Base-by-base conservation (phyloP, 1,140 invertebrate species). In the Drosophila serrata region DNA sequence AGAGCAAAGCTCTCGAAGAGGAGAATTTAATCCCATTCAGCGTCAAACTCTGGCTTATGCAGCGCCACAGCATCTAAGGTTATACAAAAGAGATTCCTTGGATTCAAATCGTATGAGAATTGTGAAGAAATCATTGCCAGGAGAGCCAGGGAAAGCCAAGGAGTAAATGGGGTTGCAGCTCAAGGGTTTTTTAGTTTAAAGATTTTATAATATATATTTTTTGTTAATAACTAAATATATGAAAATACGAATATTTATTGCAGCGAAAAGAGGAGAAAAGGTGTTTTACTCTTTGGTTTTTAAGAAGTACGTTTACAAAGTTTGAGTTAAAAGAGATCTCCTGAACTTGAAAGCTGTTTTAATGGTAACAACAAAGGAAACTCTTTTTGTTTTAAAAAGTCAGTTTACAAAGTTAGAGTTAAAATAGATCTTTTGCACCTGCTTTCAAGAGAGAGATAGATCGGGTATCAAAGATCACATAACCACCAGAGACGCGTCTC, bases 31-130 rank as follows among this genome's bases (percentile, higher is more conserved):
- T 15, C 63, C 8, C 63, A 45, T 42, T 39, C 74, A 75, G 9
- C 74, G 78, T 0, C 85, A 90, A 2, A 91, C 90, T 0, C 51
- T 91, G 46, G 82, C 90, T 19, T 91, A 90, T 57, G 73, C 90
- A 9, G 61, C 79, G 27, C 55, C 81, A 4, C 55, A 58, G 35
- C 67, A 56, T 43, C 24, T 85, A 24, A 9, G 86, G 15, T 33
- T 90, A 13, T 90, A 73, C 40, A 90, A 90, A 48, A 61, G 85
- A 17, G 75, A 81, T 37, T 84, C 72, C 13, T 4, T 31, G 24
- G 24, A 24, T 4, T 24, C 24, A 4, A 24, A 24, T 24, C 24
- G 24, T 4, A 24, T 24, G 33, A 22, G 77, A 27, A 59, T 74
- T 13, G 84, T 88, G 0, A 88, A 88, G 27, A 88, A 88, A 22